Conservation (phyloP, 2,113 vertebrate genomes). For the Eclectus roratus region DNA sequence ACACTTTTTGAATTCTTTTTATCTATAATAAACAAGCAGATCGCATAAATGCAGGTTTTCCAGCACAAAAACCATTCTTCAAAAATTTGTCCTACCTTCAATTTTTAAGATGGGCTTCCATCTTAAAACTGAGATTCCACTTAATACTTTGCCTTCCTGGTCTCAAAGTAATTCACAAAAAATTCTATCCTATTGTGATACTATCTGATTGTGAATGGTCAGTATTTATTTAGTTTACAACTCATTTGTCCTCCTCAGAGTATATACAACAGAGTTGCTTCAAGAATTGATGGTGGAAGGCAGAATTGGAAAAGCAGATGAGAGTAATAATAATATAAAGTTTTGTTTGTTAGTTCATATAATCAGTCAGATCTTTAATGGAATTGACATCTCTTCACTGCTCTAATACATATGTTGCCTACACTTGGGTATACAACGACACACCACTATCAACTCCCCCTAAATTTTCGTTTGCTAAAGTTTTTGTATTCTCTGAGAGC, state of each 20-base stretch:
- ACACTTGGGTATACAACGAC: background rate
- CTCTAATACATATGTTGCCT: background rate
- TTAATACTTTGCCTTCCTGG: background rate
- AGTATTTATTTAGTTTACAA: background rate
- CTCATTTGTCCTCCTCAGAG: background rate
- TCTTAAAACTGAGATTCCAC: background rate
- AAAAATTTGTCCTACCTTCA: background rate
- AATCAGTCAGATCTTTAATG: background rate
- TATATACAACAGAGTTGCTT: background rate
- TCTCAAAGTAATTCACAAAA: background rate
- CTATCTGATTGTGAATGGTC: background rate
- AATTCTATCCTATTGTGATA: background rate
- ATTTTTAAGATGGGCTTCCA: background rate
- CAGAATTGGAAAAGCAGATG: background rate
- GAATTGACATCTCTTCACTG: background rate
- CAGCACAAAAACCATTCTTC: background rate
- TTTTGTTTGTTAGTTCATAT: background rate
- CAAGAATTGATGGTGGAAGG: background rate
- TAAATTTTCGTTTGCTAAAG: background rate
- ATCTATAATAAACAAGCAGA: background rate
- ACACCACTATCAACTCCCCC: background rate
- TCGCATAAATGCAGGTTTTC: background rate
- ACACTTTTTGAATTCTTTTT: background rate
- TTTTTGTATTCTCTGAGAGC: background rate
- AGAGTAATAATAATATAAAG: background rate